Evolutionary conservation across 2,888 invertebrate species (phyloP), one percentile per base, ranked within the genome.

Genomic region (Sesamia inferens): DNA sequence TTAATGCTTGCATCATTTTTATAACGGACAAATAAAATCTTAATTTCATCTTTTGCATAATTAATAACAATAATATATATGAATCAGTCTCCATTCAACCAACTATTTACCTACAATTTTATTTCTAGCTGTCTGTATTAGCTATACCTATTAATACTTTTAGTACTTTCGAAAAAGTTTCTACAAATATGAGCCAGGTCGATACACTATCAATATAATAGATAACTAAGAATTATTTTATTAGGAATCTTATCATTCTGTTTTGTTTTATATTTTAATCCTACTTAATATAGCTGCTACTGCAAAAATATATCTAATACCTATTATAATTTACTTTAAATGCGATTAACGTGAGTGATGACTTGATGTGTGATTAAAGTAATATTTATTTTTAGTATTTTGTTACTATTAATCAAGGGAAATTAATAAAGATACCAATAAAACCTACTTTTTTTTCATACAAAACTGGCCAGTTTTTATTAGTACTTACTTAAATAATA

Each of bases 181-280:
- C 31, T 31, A 42, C 31, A 3, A 16, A 16, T 57, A 44, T 10
- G 13, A 22, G 19, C 24, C 13, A 42, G 13, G n/a, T 14, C 22
- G 57, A 57, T 62, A 57, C 14, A 19, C 11, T 47, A 54, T 47
- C 14, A 66, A 44, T 31, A 31, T 14, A 1, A 13, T 48, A 16
- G 0, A 5, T 55, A 69, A 1, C 19, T 39, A 7, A 19, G n/a
- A 72, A 51, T 19, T 51, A 10, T 51, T 16, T 51, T 24, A 65
- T 66, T 6, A 44, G 0, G 1, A 3, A 62, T 69, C 6, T 54
- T 47, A 24, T 54, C 47, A n/a, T 65, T 65, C 13, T 1, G 0
- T 58, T 42, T 73, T 13, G 14, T n/a, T 42, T 10, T 42, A 74
- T n/a, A 51, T 74, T 74, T 66, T 66, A 76, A 74, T 76, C 67